A percentile compares a stretch with the other conserved stretches of the same genome.
These are phyloP conservation scores for Malurus leucopterus DNA, from an alignment of 2,797 vertebrate species.

Conservation along the genomic window DNA sequence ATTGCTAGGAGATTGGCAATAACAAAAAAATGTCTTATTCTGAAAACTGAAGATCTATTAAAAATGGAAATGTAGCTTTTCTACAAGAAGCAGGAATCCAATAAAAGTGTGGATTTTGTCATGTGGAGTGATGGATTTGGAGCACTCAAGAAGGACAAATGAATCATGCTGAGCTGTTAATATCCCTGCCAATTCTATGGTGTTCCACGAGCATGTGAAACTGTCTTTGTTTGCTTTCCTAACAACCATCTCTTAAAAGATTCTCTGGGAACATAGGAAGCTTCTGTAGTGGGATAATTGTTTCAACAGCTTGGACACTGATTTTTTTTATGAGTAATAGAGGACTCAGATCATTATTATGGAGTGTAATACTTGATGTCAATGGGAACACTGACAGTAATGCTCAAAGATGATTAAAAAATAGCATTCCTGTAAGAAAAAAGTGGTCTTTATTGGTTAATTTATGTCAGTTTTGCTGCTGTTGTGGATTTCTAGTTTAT, in stretches of 20 bases:
- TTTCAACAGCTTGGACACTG: conserved; percentile 51
- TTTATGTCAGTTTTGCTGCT: neutral
- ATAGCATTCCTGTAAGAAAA: neutral
- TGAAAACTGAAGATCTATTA: conserved; percentile 26
- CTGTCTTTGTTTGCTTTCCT: conserved; percentile 65
- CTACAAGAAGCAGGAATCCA: conserved; percentile 14
- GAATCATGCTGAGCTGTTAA: conserved; percentile 60
- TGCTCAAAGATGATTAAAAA: conserved; percentile 4
- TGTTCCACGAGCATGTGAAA: conserved; percentile 35
- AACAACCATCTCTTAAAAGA: conserved; percentile 53
- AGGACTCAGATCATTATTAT: conserved; percentile 20
- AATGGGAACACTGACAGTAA: neutral
- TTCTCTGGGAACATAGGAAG: conserved; percentile 45
- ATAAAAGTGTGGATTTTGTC: conserved; percentile 52
- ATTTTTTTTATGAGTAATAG: conserved; percentile 3
- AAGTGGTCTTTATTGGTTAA: neutral
- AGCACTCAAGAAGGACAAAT: conserved; percentile 55
- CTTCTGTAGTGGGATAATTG: conserved; percentile 47
- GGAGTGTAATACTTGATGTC: conserved; percentile 13
- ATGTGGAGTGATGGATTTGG: conserved; percentile 49
- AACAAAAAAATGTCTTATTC: neutral
- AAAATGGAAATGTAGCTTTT: conserved; percentile 41
- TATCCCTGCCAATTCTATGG: conserved; percentile 42
- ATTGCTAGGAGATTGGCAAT: neutral
- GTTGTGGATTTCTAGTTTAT: neutral